Percentiles rank a stretch among this genome's conserved stretches.
Evolutionary conservation across 2,888 invertebrate genomes (phyloP).

Genomic region (Ceraclea dissimilis): DNA sequence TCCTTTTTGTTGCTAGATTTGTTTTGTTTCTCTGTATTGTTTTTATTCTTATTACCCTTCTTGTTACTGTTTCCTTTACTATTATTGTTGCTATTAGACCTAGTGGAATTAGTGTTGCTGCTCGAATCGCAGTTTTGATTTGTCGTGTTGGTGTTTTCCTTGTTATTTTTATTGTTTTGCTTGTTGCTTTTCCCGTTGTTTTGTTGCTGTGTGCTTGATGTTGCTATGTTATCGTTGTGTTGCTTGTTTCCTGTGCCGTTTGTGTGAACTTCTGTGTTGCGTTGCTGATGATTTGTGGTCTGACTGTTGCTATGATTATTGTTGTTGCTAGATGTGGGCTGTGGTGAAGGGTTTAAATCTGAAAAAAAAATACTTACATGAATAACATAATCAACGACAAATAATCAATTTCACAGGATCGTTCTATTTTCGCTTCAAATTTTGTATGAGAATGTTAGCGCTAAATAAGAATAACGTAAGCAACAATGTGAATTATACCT

Average conservation of each 20-base stretch:
- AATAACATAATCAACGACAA: too few relatives aligned
- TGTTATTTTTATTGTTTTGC: not conserved
- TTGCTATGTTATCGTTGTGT: not conserved
- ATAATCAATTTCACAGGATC: too few relatives aligned
- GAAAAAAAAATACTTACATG: conserved; percentile 7
- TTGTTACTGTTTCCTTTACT: conserved; percentile 41
- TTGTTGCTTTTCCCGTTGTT: not conserved
- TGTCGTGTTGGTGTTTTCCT: not conserved
- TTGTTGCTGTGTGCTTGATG: not conserved
- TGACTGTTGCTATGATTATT: too few relatives aligned
- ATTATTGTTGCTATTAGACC: not conserved
- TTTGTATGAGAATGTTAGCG: too few relatives aligned
- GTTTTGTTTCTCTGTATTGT: conserved; percentile 5
- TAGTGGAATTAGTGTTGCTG: too few relatives aligned
- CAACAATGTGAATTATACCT: too few relatives aligned
- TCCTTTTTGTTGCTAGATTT: conserved; percentile 22
- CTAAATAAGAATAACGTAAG: too few relatives aligned
- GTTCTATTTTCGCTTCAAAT: too few relatives aligned
- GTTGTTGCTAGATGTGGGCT: conserved; percentile 9
- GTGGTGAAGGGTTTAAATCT: conserved; percentile 23
- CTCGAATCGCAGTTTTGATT: not conserved
- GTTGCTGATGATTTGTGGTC: not conserved
- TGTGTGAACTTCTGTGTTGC: not conserved
- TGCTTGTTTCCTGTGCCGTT: not conserved
- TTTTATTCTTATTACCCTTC: conserved; percentile 34